Base-by-base conservation (phyloP, 2,888 invertebrate genomes). In the Epiperipatus broadwayi region DNA sequence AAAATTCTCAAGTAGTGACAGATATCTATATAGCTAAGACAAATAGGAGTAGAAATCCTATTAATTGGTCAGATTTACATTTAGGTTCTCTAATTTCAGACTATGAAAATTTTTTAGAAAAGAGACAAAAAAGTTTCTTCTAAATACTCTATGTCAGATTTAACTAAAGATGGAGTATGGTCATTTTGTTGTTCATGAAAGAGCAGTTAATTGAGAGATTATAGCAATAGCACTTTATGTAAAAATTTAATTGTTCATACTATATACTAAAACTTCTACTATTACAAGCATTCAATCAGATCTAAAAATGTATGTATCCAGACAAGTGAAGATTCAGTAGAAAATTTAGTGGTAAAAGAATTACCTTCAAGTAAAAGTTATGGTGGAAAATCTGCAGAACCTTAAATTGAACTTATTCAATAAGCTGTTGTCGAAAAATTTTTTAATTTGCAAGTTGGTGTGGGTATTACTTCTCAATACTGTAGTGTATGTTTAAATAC, bases 401-500 rank as follows among this genome's bases (percentile, higher is more conserved):
- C 52, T 70, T 16, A 56, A 70, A 19, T 64, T 66, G 4, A 71
- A 50, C 30, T 35, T 40, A 21, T 45, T 41, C 29, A 43, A 43
- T 22, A 44, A 44, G 31, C 37, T 39, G 29, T 47, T 40, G 21
- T 47, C 40, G 37, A 47, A 41, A 36, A 46, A 42, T 37, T 46
- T 42, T 8, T 41, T 10, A 28, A 32, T 18, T 15, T 15, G 21
- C 30, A 35, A 45, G 35, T 36, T 42, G 28, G 41, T 41, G 3
- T 52, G 5, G 74, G 75, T 4, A 77, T 77, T 52, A 70, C 71
- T 7, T 74, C 72, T 47, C 79, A 80, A 54, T 75, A 78, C 53
- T 87, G 85, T 58, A 85, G 85, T 28, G 85, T 87, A 10, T 87
- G 87, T 47, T 65, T 65, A 19, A 68, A 67, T 48, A 84, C 80